Evolutionary conservation across 2,113 vertebrate species (phyloP).

Genomic region (Sterrhoptilus dennistouni): DNA sequence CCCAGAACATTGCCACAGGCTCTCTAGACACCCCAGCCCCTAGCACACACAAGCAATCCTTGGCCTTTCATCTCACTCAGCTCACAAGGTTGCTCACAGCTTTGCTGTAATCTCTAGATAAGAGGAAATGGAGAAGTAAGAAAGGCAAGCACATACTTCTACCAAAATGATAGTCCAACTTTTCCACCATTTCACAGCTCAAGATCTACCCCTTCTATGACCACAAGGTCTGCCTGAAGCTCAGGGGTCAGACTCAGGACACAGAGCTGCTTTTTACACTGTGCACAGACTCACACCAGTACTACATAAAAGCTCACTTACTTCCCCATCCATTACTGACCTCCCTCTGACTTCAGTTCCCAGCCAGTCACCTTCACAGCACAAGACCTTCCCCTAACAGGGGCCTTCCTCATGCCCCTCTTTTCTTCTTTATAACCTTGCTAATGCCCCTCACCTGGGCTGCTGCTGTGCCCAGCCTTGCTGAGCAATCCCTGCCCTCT

Average conservation of each 20-base stretch:
- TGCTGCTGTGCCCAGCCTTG: neutral
- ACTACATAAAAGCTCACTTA: neutral
- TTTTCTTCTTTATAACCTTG: neutral
- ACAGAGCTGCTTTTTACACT: neutral
- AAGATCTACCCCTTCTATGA: fast-evolving
- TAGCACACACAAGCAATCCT: neutral
- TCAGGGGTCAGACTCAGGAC: neutral
- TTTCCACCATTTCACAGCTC: neutral
- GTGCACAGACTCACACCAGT: fast-evolving
- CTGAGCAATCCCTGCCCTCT: neutral
- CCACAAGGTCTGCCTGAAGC: neutral
- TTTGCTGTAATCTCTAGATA: neutral
- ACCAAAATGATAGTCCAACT: neutral
- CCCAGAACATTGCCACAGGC: neutral
- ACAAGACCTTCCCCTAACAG: fast-evolving
- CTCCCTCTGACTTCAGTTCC: neutral
- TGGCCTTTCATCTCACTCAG: neutral
- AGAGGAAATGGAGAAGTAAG: neutral
- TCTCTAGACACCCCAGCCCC: neutral
- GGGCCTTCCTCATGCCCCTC: fast-evolving
- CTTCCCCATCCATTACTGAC: neutral
- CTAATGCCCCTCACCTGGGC: neutral
- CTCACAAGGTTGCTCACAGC: neutral
- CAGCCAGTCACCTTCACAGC: fast-evolving
- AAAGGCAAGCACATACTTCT: neutral